Percentiles rank a stretch among this genome's conserved stretches.
Evolutionary conservation across 2,113 vertebrate species (phyloP).

Genomic region (Sula dactylatra): DNA sequence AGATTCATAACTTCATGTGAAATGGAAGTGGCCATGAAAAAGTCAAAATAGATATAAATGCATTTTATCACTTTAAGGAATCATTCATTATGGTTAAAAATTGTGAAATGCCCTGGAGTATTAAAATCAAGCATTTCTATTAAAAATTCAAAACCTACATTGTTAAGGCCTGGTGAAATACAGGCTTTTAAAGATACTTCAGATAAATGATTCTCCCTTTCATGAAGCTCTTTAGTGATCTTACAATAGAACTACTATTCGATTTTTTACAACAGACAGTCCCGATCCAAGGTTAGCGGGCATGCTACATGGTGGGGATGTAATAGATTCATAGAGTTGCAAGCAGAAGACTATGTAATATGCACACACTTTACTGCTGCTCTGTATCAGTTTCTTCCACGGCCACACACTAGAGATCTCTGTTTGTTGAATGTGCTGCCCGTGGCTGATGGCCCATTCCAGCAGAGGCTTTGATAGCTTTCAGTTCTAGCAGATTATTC

Average conservation of each 20-base stretch:
- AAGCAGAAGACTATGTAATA: neutral
- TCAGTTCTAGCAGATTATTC: neutral
- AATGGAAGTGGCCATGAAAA: neutral
- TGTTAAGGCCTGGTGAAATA: neutral
- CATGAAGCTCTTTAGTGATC: neutral
- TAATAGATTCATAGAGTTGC: neutral
- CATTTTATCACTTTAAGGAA: neutral
- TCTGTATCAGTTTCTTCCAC: neutral
- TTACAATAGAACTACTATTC: neutral
- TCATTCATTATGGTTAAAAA: neutral
- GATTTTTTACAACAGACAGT: neutral
- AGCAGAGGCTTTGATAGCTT: neutral
- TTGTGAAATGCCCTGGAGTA: neutral
- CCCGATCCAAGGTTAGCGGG: neutral
- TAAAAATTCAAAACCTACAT: neutral
- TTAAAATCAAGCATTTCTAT: neutral
- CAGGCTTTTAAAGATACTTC: neutral
- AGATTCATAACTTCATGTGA: neutral
- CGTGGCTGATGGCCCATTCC: neutral
- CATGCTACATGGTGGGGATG: neutral
- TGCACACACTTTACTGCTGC: neutral
- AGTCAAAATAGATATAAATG: neutral
- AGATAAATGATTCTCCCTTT: neutral
- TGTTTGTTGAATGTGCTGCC: neutral
- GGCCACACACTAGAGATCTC: neutral